Evolutionary conservation across 2,797 vertebrate species (phyloP), one percentile per base, ranked within the genome.

Genomic region (Taeniopygia guttata): DNA sequence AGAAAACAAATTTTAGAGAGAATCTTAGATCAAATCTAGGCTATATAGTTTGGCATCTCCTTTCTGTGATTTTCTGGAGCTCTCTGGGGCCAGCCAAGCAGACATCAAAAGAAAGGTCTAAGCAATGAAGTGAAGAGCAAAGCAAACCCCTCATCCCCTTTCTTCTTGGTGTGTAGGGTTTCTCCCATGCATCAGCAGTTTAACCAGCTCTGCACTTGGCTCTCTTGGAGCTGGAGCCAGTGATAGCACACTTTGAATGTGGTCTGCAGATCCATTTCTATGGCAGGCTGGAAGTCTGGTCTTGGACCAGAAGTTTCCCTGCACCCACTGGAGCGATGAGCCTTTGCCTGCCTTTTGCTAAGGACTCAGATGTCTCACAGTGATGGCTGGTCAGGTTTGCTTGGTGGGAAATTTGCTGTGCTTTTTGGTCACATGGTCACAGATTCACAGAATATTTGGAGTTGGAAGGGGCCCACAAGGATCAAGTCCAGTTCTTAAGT

Each of bases 231-330:
- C 29, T n/a, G 49, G 45, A 48, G 23, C 18, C 5, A 8, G 15
- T 30, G 42, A 74, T 23, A 87, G 11, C 25, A 26, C 0, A 0
- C 13, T 69, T 49, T 32, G 59, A 76, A 48, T 1, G 2, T 11
- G 22, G 7, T 19, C 77, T 63, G 60, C 38, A 49, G 34, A 25
- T 36, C 58, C 21, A 22, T 59, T 80, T 43, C 45, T 26, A 5
- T 11, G 23, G 16, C 62, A 82, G 58, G 29, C 49, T 66, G 43
- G 67, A 84, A 72, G 74, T 8, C 46, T 45, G 68, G 38, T 15
- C 25, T 49, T 27, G n/a, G 27, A 52, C 26, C 2, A 1, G 46
- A 13, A 59, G 11, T n/a, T 87, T 75, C 38, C 21, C 23, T 38
- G 32, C 36, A 27, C 11, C 34, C 40, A 13, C 16, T 1, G 7